Evolutionary conservation across 2,113 vertebrate genomes (phyloP).

Genomic region (Romanogobio albipinnatus): DNA sequence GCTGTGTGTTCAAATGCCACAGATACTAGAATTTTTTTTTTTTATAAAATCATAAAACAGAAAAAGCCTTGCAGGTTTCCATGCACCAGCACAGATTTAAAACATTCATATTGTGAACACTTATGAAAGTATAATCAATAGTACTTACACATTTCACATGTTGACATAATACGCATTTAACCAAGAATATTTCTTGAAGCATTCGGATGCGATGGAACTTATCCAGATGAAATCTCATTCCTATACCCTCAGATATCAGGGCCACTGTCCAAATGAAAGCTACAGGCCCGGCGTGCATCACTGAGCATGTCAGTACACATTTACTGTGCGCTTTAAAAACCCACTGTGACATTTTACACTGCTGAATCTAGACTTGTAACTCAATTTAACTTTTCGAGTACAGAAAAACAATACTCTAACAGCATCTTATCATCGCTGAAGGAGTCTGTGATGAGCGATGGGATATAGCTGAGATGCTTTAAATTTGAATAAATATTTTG

Average conservation of each 20-base stretch:
- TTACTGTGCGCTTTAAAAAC: conserved; percentile 8
- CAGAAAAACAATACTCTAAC: background rate
- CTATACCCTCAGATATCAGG: background rate
- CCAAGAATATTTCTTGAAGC: background rate
- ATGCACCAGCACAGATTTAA: background rate
- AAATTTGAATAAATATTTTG: background rate
- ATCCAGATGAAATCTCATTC: conserved; percentile 4
- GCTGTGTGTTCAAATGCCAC: background rate
- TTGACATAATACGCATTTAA: background rate
- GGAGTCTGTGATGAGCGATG: background rate
- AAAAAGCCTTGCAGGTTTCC: too few relatives aligned
- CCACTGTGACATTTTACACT: background rate
- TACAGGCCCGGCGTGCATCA: conserved; percentile 50
- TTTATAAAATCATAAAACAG: background rate
- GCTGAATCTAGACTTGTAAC: conserved; percentile 6
- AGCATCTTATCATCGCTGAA: background rate
- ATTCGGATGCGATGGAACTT: background rate
- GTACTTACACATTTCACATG: background rate
- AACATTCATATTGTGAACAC: background rate
- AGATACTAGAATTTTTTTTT: too few relatives aligned
- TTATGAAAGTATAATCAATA: background rate
- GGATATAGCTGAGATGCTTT: too few relatives aligned
- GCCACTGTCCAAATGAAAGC: background rate
- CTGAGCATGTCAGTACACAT: conserved; percentile 24
- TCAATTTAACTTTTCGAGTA: conserved; percentile 1